Conservation (phyloP, 2,888 invertebrate species). For the Rhimphoctona megacephalus region DNA sequence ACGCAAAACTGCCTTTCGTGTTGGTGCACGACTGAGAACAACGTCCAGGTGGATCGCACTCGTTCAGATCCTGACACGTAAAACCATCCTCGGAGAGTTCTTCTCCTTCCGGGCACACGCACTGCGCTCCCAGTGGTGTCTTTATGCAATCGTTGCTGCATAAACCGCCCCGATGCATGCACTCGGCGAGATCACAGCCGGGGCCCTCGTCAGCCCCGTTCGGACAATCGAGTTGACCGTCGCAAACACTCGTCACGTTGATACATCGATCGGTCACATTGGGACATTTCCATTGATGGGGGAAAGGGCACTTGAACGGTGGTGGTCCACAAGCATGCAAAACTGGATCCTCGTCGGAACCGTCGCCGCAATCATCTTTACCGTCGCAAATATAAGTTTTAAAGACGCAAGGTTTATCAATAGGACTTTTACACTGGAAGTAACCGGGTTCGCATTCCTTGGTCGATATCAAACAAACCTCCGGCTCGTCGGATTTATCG, state of each 20-base stretch:
- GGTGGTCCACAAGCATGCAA: slow-evolving; percentile 92
- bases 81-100: slow-evolving; percentile 89
- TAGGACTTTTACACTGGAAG: slow-evolving; percentile 89
- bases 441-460: slow-evolving; percentile 91
- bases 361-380: slow-evolving; percentile 96
- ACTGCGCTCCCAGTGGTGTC: slow-evolving; percentile 95
- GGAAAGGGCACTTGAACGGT: slow-evolving; percentile 90
- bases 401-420: slow-evolving; percentile 94
- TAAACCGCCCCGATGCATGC: slow-evolving; percentile 89
- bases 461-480: slow-evolving; percentile 89
- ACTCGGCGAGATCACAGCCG: slow-evolving; percentile 94
- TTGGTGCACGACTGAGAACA: slow-evolving; percentile 97
- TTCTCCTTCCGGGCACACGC: slow-evolving; percentile 96
- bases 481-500: slow-evolving; percentile 95
- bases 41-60: slow-evolving; percentile 94
- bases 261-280: slow-evolving; percentile 92
- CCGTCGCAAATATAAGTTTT: slow-evolving; percentile 98
- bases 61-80: slow-evolving; percentile 93
- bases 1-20: slow-evolving; percentile 95
- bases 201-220: slow-evolving; percentile 97
- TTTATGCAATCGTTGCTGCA: slow-evolving; percentile 95
- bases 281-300: slow-evolving; percentile 95
- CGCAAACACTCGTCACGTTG: slow-evolving; percentile 95
- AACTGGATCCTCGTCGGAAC: slow-evolving; percentile 93
- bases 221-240: slow-evolving; percentile 95